Conservation (phyloP, 2,113 vertebrate species). For the Chamaetylas fuelleborni region DNA sequence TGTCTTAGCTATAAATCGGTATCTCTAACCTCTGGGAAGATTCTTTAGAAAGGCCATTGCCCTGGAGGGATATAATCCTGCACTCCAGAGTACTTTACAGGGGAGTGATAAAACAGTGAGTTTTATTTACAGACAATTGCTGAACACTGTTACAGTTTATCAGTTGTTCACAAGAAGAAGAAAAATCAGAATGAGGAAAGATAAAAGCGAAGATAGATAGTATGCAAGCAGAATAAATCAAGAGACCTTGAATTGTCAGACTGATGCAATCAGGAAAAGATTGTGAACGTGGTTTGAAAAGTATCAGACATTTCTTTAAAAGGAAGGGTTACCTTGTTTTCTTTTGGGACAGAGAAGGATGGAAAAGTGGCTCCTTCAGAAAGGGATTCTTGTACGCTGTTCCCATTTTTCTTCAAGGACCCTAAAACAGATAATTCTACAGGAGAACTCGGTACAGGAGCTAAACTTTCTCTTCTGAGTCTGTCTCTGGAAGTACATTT, state of each 20-base stretch:
- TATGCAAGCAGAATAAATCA: neutral
- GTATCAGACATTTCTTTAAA: neutral
- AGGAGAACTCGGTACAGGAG: neutral
- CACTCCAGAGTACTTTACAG: neutral
- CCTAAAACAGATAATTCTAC: neutral
- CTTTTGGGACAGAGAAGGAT: neutral
- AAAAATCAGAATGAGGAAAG: neutral
- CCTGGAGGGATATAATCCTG: constrained; percentile 21
- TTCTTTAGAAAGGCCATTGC: constrained; percentile 1
- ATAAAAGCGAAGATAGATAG: neutral
- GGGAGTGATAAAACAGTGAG: neutral
- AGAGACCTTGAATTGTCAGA: neutral
- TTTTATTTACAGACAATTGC: constrained; percentile 34
- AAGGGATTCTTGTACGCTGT: neutral
- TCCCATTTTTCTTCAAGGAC: neutral
- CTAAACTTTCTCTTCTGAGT: neutral
- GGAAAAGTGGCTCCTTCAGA: neutral
- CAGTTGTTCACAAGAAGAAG: constrained; percentile 10
- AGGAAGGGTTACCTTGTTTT: neutral
- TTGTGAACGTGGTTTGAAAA: neutral
- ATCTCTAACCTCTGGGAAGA: constrained; percentile 5
- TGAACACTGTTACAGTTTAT: constrained; percentile 3
- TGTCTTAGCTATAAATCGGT: constrained; percentile 23
- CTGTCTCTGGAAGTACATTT: neutral
- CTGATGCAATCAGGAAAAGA: neutral